Percentiles rank a stretch among this genome's conserved stretches.
Evolutionary conservation across 2,888 invertebrate species (phyloP).

Genomic region (Epirrhoe alternata): DNA sequence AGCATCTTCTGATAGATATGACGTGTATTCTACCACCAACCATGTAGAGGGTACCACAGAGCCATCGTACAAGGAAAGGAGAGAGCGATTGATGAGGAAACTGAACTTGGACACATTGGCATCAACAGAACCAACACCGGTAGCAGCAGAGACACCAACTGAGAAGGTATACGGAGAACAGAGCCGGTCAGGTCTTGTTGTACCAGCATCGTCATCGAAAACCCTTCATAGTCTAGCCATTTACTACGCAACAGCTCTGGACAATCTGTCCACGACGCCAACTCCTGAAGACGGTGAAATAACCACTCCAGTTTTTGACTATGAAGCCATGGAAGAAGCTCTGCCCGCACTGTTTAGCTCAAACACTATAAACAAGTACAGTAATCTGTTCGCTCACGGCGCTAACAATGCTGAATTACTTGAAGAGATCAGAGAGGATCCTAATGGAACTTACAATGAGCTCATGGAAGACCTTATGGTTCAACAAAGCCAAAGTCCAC

Average conservation of each 20-base stretch:
- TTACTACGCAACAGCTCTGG: conserved; percentile 90
- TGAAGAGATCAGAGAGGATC: conserved; percentile 74
- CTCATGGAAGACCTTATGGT: conserved; percentile 84
- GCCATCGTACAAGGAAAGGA: conserved; percentile 86
- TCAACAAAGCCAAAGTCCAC: conserved; percentile 87
- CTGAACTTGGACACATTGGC: conserved; percentile 83
- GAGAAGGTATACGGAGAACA: conserved; percentile 78
- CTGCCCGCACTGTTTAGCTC: conserved; percentile 87
- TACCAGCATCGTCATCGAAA: conserved; percentile 91
- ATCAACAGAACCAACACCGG: conserved; percentile 67
- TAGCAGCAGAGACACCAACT: conserved; percentile 66
- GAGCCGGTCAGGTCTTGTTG: conserved; percentile 86
- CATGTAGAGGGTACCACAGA: conserved; percentile 63
- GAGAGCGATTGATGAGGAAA: conserved; percentile 89
- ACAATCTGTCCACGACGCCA: conserved; percentile 80
- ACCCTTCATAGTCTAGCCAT: conserved; percentile 91
- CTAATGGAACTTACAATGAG: conserved; percentile 75
- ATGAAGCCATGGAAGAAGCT: conserved; percentile 76
- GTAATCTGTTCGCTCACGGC: conserved; percentile 71
- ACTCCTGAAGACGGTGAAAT: conserved; percentile 66
- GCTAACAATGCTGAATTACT: conserved; percentile 66
- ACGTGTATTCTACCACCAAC: conserved; percentile 59
- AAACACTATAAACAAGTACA: conserved; percentile 88
- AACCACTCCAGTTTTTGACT: conserved; percentile 64
- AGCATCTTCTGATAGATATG: conserved; percentile 62